Base-by-base conservation (phyloP, 2,113 vertebrate species). In the Campylomormyrus tamandua region DNA sequence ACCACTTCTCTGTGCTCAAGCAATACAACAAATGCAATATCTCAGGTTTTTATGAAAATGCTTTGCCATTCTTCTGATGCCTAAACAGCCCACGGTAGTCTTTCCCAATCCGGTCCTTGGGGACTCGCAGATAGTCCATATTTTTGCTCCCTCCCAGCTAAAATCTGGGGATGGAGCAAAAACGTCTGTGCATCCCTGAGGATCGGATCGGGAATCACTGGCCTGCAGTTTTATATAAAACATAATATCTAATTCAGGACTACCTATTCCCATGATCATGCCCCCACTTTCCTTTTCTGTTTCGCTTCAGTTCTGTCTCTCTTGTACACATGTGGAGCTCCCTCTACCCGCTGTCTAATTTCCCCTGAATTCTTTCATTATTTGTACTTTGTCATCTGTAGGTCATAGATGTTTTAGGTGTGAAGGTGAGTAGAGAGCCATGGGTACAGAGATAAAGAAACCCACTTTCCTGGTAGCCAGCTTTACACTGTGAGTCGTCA, bases 361-460 rank as follows among this genome's bases (percentile, higher is more conserved):
- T 88, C 58, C 86, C 21, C 52, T 46, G 35, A 66, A 45, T 46
- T 50, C 24, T 46, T 88, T 66, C 21, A 88, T 88, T 88, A 66
- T 88, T 46, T 66, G 19, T 66, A 46, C 53, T 58, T 66, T 88
- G 56, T 66, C 62, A 27, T 52, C 48, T 87, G 87, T 88, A 66
- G 49, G 86, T 87, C 86, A 56, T 39, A 87, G 52, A 66, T 88
- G 87, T 45, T 87, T 88, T 58, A 62, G 56, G 52, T 66, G 87
- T 88, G 87, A 88, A 88, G 87, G 87, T 88, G 56, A 88, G 56
- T 88, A 39, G 15, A 39, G 39, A 31, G 31, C 35, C 17, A 31
- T 56, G n/a, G 39, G 87, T n/a, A 50, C 35, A 46, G 87, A n/a
- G 56, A 88, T 42, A 56, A 27, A 66, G 19, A 45, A 66, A 88